These are phyloP conservation scores for Apodemia hepburni DNA, from an alignment of 2,888 invertebrate genomes.

Conservation along the genomic window DNA sequence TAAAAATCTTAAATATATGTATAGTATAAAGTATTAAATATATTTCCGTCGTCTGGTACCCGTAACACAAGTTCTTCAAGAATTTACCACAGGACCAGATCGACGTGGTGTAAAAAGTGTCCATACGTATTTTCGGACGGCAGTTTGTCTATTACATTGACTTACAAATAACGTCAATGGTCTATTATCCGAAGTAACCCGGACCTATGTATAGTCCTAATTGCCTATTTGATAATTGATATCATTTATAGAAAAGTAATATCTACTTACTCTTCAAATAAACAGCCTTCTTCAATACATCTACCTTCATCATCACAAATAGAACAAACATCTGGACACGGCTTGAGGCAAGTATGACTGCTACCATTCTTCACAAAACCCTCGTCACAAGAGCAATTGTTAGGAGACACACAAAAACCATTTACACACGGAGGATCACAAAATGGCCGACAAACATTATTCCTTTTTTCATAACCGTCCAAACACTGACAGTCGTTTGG, in stretches of 20 bases:
- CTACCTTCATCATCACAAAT: conserved; percentile 34
- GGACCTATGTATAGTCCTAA: too few species aligned
- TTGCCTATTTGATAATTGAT: too few species aligned
- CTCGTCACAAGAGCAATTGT: conserved; percentile 62
- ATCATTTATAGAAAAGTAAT: not conserved
- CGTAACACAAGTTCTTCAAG: too few species aligned
- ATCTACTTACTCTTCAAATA: conserved; percentile 27
- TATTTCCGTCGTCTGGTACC: too few species aligned
- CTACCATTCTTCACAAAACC: conserved; percentile 41
- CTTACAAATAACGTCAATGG: too few species aligned
- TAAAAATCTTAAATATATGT: too few species aligned
- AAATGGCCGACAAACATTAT: conserved; percentile 38
- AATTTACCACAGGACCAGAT: too few species aligned
- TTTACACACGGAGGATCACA: conserved; percentile 44
- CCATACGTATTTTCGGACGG: too few species aligned
- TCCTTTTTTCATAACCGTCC: conserved; percentile 61
- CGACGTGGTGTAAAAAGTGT: too few species aligned
- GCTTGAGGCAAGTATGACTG: conserved; percentile 34
- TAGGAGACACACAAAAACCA: conserved; percentile 51
- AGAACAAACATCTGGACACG: conserved; percentile 36
- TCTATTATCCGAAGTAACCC: too few species aligned
- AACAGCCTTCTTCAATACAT: conserved; percentile 25
- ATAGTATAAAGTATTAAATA: too few species aligned
- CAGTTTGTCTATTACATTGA: too few species aligned
- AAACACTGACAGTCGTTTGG: conserved; percentile 81